Evolutionary conservation across 1,140 invertebrate species (phyloP).

Genomic region (Camponotus pennsylvanicus): DNA sequence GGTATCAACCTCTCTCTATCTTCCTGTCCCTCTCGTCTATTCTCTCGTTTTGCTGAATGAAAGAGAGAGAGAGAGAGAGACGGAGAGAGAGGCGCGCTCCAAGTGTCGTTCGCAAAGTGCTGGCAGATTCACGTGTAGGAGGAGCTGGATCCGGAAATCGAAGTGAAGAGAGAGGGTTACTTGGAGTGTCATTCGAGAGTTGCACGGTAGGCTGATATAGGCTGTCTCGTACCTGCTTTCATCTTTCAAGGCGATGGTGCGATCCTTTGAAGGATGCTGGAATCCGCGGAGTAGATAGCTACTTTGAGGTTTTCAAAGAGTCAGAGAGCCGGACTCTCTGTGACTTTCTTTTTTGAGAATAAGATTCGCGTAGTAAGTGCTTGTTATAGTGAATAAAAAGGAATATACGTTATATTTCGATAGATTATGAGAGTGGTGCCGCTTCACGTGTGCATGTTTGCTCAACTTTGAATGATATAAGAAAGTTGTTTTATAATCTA

Average conservation of each 20-base stretch:
- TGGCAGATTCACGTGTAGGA: constrained; percentile 28
- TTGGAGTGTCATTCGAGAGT: constrained; percentile 62
- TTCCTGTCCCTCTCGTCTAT: constrained; percentile 30
- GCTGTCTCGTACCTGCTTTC: constrained; percentile 32
- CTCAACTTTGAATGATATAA: neutral
- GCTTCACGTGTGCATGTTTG: constrained; percentile 10
- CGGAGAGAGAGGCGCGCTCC: constrained; percentile 7
- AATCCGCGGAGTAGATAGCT: neutral
- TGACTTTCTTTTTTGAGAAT: neutral
- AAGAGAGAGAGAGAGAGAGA: neutral
- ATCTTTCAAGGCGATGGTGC: constrained; percentile 51
- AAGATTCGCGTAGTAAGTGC: constrained; percentile 42
- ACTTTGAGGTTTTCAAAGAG: constrained; percentile 33
- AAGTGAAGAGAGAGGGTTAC: constrained; percentile 42
- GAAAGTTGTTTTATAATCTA: neutral
- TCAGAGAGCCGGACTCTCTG: neutral
- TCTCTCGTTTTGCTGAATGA: constrained; percentile 18
- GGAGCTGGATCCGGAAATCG: constrained; percentile 28
- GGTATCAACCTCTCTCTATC: constrained; percentile 57
- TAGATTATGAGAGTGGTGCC: constrained; percentile 19
- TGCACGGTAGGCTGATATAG: constrained; percentile 51
- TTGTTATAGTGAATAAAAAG: constrained; percentile 49
- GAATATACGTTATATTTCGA: constrained; percentile 24
- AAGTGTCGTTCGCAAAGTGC: constrained; percentile 65
- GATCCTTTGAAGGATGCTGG: constrained; percentile 53